phyloP scores from a whole-genome alignment of 2,888 invertebrate genomes.

The Gari tellinella region DNA sequence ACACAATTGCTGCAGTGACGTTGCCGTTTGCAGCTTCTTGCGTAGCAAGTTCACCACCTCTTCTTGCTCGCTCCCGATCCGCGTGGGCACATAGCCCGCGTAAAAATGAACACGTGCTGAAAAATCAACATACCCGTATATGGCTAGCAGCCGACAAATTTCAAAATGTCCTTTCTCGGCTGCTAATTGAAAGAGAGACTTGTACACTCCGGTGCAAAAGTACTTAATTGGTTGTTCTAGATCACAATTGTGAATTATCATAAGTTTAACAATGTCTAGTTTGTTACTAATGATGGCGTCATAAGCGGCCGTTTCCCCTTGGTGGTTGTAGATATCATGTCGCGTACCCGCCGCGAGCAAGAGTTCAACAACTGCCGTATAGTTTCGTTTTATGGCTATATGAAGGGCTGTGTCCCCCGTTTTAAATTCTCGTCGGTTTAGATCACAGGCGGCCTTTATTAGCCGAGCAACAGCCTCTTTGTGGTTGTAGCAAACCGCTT shows the following conservation, averaged over 20 bases:
- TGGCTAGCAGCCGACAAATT: slow-evolving; percentile 80
- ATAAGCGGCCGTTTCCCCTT: slow-evolving; percentile 83
- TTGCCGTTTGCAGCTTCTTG: slow-evolving; percentile 78
- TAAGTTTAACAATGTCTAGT: slow-evolving; percentile 80
- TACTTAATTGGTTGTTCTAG: slow-evolving; percentile 83
- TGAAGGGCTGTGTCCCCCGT: slow-evolving; percentile 84
- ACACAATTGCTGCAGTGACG: slow-evolving; percentile 81
- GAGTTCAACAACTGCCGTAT: slow-evolving; percentile 81
- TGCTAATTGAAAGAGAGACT: slow-evolving; percentile 81
- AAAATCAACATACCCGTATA: slow-evolving; percentile 80
- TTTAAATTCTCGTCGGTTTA: slow-evolving; percentile 83
- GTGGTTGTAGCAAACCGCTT: slow-evolving; percentile 84
- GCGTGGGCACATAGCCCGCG: slow-evolving; percentile 76
- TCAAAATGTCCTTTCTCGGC: slow-evolving; percentile 82
- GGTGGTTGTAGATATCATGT: slow-evolving; percentile 83
- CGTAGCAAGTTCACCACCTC: slow-evolving; percentile 77
- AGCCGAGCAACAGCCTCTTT: slow-evolving; percentile 81
- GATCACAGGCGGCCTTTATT: slow-evolving; percentile 79
- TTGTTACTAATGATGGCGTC: slow-evolving; percentile 83
- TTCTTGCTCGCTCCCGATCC: slow-evolving; percentile 75
- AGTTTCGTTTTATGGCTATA: slow-evolving; percentile 83
- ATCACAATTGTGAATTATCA: slow-evolving; percentile 83
- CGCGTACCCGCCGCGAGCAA: slow-evolving; percentile 81
- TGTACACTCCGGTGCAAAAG: slow-evolving; percentile 80
- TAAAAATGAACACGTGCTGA: slow-evolving; percentile 75